Evolutionary conservation across 2,888 invertebrate species (phyloP).

Genomic region (Platycheirus albimanus): DNA sequence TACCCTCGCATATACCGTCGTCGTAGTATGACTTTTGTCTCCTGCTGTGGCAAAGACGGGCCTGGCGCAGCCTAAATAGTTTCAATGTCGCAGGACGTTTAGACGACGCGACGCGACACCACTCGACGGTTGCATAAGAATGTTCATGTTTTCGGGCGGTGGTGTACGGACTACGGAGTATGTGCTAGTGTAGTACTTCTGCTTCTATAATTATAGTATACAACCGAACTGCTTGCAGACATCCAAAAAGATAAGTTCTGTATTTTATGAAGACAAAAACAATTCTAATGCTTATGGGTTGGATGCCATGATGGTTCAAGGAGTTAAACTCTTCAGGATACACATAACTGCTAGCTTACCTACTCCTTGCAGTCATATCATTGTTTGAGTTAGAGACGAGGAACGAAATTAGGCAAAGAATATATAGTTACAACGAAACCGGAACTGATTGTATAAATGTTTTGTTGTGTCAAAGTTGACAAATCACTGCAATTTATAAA

Average conservation of each 20-base stretch:
- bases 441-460: slow-evolving; percentile 67
- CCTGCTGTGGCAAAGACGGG: slow-evolving; percentile 55
- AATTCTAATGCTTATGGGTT: slow-evolving; percentile 50
- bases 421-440: too few relatives aligned
- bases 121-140: slow-evolving; percentile 3
- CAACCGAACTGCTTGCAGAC: slow-evolving; percentile 46
- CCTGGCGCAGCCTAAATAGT: slow-evolving; percentile 55
- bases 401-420: slow-evolving; percentile 13
- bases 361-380: slow-evolving; percentile 8
- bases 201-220: slow-evolving; percentile 16
- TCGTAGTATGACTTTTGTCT: slow-evolving; percentile 33
- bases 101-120: slow-evolving; percentile 6
- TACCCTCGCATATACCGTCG: not conserved
- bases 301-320: slow-evolving; percentile 25
- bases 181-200: not conserved
- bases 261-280: slow-evolving; percentile 48
- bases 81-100: slow-evolving; percentile 44
- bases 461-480: slow-evolving; percentile 62
- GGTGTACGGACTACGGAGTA: not conserved
- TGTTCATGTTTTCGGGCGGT: not conserved
- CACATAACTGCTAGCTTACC: not conserved
- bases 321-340: slow-evolving; percentile 61
- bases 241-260: slow-evolving; percentile 23
- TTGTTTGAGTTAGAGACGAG: slow-evolving; percentile 15
- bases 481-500: slow-evolving; percentile 66